Evolutionary conservation across 1,140 invertebrate genomes (phyloP), one percentile per base, ranked within the genome.

Genomic region (Leptestheria dahalacensis): DNA sequence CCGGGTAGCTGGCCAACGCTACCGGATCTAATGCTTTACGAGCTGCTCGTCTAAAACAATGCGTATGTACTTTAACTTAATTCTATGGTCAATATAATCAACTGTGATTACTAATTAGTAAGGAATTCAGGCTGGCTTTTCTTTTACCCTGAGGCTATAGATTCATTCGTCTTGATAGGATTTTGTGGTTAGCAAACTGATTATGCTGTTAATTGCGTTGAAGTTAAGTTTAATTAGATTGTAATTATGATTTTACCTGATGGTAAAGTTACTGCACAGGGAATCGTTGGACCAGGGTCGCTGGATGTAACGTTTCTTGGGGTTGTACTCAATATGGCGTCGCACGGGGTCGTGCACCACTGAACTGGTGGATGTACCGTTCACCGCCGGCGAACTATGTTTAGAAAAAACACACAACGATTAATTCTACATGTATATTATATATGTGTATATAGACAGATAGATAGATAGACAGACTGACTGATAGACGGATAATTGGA

Each of bases 1-100:
- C 69, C 9, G 69, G 70, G 57, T 64, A 70, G 25, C 68, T 70
- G 4, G 67, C 68, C 20, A 71, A 64, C 3, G 70, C 70, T 10
- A 61, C 67, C 48, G 63, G 57, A 1, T 65, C 66, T 20, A 67
- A 54, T 0, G n/a, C 41, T 10, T 28, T 11, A 20, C 24, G 20
- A 29, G 46, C 20, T 18, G 60, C 33, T n/a, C 54, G 18, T 49
- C 60, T 60, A 60, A 28, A 57, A 49, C 24, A 52, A 10, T 21
- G 4, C 9, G 25, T 15, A 23, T 54, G n/a, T 47, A 28, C 33
- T 28, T 33, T 12, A 0, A 47, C 33, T 55, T n/a, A 26, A 20
- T 15, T 28, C 2, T n/a, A 28, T 26, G 2, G 11, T 55, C 26
- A 11, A 26, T 20, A 12, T 55, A 29, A 15, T 15, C 33, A 21